These are phyloP conservation scores for Eristalinus aeneus DNA, from an alignment of 2,888 invertebrate genomes.

Conservation along the genomic window DNA sequence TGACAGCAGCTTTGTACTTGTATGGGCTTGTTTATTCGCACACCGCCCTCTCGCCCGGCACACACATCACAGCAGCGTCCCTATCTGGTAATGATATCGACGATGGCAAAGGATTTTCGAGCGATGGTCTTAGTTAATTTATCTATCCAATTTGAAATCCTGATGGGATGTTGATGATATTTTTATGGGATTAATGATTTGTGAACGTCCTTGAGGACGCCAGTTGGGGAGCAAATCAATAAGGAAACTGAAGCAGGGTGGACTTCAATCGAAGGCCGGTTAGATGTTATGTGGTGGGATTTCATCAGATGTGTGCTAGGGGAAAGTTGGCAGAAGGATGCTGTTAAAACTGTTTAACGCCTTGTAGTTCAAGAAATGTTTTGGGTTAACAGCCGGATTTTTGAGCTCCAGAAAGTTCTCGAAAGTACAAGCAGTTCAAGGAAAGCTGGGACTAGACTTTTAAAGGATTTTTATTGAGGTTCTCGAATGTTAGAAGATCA, in stretches of 20 bases:
- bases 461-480: neutral
- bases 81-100: conserved; percentile 38
- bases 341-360: neutral
- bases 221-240: neutral
- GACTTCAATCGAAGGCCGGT: neutral
- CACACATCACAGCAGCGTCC: conserved; percentile 13
- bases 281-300: neutral
- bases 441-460: neutral
- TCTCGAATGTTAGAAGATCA: neutral
- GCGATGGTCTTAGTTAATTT: conserved; percentile 43
- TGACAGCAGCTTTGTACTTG: neutral
- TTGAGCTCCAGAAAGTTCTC: neutral
- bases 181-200: conserved; percentile 49
- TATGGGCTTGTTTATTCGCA: neutral
- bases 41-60: neutral
- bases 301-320: neutral
- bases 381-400: neutral
- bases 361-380: neutral
- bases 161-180: conserved; percentile 58
- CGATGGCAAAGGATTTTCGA: conserved; percentile 50
- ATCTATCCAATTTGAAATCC: conserved; percentile 43
- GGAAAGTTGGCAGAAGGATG: neutral
- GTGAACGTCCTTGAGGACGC: conserved; percentile 3
- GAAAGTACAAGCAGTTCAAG: neutral
- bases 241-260: neutral